Evolutionary conservation across 2,888 invertebrate genomes (phyloP).

Genomic region (Pheosia gnoma): DNA sequence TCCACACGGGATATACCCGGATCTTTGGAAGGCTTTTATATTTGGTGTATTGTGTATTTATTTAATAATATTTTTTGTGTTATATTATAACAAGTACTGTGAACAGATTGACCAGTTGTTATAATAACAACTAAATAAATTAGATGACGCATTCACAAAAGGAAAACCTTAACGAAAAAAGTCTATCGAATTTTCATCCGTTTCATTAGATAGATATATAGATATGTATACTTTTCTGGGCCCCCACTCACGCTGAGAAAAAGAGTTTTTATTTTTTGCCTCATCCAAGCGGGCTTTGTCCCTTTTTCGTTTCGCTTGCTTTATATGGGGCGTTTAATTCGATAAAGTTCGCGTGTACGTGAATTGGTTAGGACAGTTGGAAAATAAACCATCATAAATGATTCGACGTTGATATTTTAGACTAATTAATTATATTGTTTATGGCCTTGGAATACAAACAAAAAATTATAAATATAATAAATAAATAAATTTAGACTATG

Average conservation of each 20-base stretch:
- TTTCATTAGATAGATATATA: constrained; percentile 40
- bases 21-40: too few species aligned
- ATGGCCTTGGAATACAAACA: too few species aligned
- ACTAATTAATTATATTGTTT: too few species aligned
- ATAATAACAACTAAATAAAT: constrained; percentile 4
- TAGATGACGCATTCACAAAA: not conserved
- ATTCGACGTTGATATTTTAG: too few species aligned
- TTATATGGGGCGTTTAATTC: constrained; percentile 77
- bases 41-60: too few species aligned
- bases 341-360: constrained; percentile 71
- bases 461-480: too few species aligned
- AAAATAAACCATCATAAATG: constrained; percentile 38
- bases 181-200: constrained; percentile 18
- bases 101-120: too few species aligned
- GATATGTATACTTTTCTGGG: constrained; percentile 32
- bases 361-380: constrained; percentile 64
- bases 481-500: too few species aligned
- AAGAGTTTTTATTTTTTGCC: constrained; percentile 61
- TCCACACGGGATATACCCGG: too few species aligned
- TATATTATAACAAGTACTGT: too few species aligned
- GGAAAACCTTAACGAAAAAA: constrained; percentile 7
- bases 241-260: constrained; percentile 42
- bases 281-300: constrained; percentile 61
- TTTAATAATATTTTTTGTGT: too few species aligned
- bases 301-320: constrained; percentile 73